These are phyloP conservation scores for Cladopsammia gracilis DNA, from an alignment of 64 coral and sea anemone species.

Conservation along the genomic window DNA sequence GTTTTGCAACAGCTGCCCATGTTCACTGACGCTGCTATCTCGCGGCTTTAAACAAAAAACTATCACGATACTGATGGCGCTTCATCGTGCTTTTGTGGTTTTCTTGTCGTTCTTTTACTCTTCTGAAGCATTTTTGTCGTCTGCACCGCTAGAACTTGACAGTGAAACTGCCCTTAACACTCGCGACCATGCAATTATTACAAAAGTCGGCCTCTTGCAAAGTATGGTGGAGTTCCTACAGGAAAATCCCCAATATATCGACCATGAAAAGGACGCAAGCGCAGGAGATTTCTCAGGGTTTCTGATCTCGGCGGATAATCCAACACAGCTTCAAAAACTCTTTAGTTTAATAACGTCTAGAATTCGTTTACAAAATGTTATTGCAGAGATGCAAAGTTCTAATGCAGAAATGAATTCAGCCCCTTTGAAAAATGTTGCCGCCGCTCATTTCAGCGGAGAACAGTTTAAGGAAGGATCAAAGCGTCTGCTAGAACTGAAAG, in stretches of 20 bases:
- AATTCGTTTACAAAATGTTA: conserved; percentile 45
- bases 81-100: conserved; percentile 28
- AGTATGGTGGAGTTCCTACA: conserved; percentile 61
- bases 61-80: conserved; percentile 24
- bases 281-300: neutral
- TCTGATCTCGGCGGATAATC: conserved; percentile 9
- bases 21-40: neutral
- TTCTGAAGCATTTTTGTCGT: conserved; percentile 68
- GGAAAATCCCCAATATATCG: conserved; percentile 47
- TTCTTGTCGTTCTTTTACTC: neutral
- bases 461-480: conserved; percentile 47
- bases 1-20: neutral
- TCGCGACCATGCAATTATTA: conserved; percentile 56
- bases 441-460: conserved; percentile 80
- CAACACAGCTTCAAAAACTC: neutral
- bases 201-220: conserved; percentile 64
- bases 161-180: conserved; percentile 15
- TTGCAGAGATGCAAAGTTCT: conserved; percentile 61
- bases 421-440: conserved; percentile 13
- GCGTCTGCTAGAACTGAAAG: conserved; percentile 60
- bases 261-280: neutral
- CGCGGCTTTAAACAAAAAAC: neutral
- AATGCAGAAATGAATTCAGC: conserved; percentile 59
- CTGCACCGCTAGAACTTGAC: neutral
- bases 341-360: neutral